Base-by-base conservation (phyloP, 2,113 vertebrate species). In the Salvelinus alpinus region DNA sequence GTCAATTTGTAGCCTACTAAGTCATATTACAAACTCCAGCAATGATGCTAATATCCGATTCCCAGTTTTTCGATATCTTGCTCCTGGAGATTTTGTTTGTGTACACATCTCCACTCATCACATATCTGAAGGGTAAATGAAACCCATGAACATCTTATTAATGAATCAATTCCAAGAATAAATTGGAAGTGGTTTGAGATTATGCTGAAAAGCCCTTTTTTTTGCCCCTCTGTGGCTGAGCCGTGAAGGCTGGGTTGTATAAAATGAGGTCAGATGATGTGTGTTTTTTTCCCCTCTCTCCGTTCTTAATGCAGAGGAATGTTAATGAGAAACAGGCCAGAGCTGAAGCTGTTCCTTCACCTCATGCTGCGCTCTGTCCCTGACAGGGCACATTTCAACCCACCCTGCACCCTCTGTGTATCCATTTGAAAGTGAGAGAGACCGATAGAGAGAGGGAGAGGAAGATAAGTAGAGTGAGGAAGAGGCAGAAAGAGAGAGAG, bases 81-180 rank as follows among this genome's bases (percentile, higher is more conserved):
- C 77, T 70, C 62, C 67, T 71, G 62, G 73, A 85, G 70, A 79
- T 80, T 83, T 64, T 72, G 75, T 79, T 78, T 85, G 73, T 80
- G 82, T 79, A 86, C 82, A 81, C 79, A 85, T 85, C 76, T 73
- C 16, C 69, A 78, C 72, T 82, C 68, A 22, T 69, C 74, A 85
- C 76, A 84, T 77, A 78, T 81, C 75, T 82, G 75, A 83, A 77
- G 78, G 83, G 84, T 86, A 86, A 81, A 87, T 87, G 85, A 84
- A 78, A 77, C 59, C 57, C 57, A 71, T 51, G 69, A 75, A 84
- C 76, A 74, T 76, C 70, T 77, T 75, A 69, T 81, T 84, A 84
- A 87, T 82, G 73, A 87, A 84, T 82, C 77, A 77, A 78, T 66
- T 74, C 72, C 80, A 73, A 74, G 57, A 74, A 81, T 77, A 79